Evolutionary conservation across 2,888 invertebrate species (phyloP).

Genomic region (Clanis bilineata): DNA sequence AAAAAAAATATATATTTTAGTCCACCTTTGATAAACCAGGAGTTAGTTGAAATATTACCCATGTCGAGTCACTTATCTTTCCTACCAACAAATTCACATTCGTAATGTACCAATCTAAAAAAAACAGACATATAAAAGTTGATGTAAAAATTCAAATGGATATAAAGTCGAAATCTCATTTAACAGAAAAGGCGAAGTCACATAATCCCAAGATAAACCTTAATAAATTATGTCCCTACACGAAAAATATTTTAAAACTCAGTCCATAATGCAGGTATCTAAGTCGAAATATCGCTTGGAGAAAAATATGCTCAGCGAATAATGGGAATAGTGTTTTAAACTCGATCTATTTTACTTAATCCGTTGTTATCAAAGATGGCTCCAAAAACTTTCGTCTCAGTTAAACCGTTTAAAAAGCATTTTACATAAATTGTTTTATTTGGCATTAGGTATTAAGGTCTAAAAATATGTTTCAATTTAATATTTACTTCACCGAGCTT

Average conservation of each 20-base stretch:
- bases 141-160: not conserved
- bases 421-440: not conserved
- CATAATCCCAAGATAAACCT: constrained; percentile 9
- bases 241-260: constrained; percentile 1
- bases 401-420: not conserved
- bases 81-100: no score
- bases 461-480: not conserved
- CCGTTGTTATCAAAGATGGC: not conserved
- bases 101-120: not conserved
- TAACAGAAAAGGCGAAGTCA: not conserved
- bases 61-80: no score
- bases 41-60: no score
- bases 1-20: no score
- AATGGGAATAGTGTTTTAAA: not conserved
- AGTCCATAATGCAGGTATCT: not conserved
- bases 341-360: not conserved
- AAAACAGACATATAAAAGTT: not conserved
- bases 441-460: not conserved
- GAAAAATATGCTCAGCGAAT: constrained; percentile 1
- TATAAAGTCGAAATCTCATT: not conserved
- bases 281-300: not conserved
- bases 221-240: constrained; percentile 14
- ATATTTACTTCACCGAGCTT: no score
- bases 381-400: not conserved
- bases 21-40: no score